phyloP scores from a whole-genome alignment of 2,113 vertebrate genomes.

The Emydura subglobosa region DNA sequence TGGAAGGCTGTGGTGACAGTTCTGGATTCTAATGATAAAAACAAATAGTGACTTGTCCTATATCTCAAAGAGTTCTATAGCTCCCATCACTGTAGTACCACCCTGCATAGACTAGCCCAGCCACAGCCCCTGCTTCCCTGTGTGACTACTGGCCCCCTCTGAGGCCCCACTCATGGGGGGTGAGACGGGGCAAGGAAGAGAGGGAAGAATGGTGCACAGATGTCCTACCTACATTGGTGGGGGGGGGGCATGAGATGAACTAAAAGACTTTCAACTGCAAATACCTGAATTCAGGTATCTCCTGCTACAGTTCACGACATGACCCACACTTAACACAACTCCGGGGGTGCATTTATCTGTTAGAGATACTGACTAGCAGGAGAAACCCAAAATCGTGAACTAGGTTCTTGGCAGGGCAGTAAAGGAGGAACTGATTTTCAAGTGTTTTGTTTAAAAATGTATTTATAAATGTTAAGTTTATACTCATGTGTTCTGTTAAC shows the following conservation, averaged over 20 bases:
- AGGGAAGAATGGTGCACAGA: not conserved
- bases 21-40: not conserved
- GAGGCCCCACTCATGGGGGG: too few relatives aligned
- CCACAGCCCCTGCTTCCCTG: not conserved
- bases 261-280: not conserved
- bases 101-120: not conserved
- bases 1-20: not conserved
- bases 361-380: not conserved
- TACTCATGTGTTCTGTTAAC: not conserved
- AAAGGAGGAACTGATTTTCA: conserved; percentile 45
- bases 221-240: not conserved
- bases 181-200: too few relatives aligned
- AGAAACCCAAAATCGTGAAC: conserved; percentile 13
- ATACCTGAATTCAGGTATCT: not conserved
- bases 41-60: not conserved
- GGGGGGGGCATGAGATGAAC: not conserved
- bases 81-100: not conserved
- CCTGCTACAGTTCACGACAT: not conserved
- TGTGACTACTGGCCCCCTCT: not conserved
- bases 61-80: not conserved
- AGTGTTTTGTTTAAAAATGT: conserved; percentile 48
- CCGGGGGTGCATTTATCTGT: not conserved
- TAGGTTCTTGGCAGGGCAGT: conserved; percentile 62
- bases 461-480: conserved; percentile 59
- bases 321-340: not conserved